These are phyloP conservation scores for Petrocephalus schoutedeni DNA, from an alignment of 2,797 vertebrate genomes.

Conservation along the genomic window DNA sequence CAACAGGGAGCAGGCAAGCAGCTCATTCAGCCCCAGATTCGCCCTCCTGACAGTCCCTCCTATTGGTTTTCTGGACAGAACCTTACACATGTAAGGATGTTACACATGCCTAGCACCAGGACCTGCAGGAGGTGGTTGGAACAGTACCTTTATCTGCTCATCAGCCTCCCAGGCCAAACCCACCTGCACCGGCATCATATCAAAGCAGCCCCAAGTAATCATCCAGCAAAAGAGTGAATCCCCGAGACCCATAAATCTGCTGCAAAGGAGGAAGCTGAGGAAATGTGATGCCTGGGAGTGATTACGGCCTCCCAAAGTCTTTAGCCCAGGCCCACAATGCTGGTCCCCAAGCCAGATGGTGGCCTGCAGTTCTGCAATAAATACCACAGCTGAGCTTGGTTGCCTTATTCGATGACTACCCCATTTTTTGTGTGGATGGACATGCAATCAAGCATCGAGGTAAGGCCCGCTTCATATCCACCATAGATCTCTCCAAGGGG, in stretches of 20 bases:
- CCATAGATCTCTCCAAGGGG: neutral
- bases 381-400: neutral
- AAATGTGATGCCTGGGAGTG: neutral
- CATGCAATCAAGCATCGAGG: neutral
- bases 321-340: neutral
- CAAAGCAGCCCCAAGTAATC: neutral
- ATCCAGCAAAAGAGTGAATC: neutral
- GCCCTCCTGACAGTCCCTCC: neutral
- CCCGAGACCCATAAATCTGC: neutral
- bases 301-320: too few species aligned
- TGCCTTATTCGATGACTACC: neutral
- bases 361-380: neutral
- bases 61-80: neutral
- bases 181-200: neutral
- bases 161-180: neutral
- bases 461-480: neutral
- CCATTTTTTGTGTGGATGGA: neutral
- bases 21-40: neutral
- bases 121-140: neutral
- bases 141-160: neutral
- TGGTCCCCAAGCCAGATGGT: neutral
- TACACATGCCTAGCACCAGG: neutral
- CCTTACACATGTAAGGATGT: neutral
- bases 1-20: neutral
- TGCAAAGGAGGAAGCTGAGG: neutral